A percentile compares a stretch with the other conserved stretches of the same genome.
Evolutionary conservation across 2,797 vertebrate genomes (phyloP).

Genomic region (Argya squamiceps): DNA sequence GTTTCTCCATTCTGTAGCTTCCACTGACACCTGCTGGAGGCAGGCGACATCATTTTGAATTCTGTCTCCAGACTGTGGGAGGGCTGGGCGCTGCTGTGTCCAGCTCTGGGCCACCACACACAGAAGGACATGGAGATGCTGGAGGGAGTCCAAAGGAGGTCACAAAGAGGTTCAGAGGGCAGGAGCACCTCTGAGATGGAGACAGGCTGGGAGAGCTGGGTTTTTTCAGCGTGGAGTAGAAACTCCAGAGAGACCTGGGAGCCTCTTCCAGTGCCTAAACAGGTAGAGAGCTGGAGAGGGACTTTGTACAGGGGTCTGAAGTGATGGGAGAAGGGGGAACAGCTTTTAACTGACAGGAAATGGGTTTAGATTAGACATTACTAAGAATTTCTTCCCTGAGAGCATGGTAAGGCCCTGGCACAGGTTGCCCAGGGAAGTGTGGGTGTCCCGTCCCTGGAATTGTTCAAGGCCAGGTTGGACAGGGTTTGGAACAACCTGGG

Average conservation of each 20-base stretch:
- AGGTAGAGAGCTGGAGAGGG: not conserved
- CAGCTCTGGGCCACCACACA: rapidly evolving
- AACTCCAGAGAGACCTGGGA: not conserved
- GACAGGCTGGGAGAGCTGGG: not conserved
- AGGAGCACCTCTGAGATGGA: not conserved
- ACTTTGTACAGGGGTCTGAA: not conserved
- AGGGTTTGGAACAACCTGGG: not conserved
- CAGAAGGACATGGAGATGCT: rapidly evolving
- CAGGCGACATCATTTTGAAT: not conserved
- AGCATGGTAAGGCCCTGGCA: rapidly evolving
- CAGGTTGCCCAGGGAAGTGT: rapidly evolving
- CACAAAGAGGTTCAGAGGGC: too few species aligned
- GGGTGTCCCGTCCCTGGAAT: not conserved
- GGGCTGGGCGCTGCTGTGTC: rapidly evolving
- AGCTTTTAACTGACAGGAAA: not conserved
- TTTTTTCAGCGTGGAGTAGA: not conserved
- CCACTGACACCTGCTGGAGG: conserved; percentile 70
- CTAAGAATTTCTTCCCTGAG: not conserved
- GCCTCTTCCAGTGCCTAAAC: not conserved
- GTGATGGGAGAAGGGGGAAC: too few species aligned
- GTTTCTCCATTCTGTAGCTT: conserved; percentile 26
- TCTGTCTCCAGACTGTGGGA: not conserved
- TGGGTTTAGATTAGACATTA: not conserved
- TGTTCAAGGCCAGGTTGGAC: rapidly evolving
- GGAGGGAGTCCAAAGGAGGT: not conserved